Base-by-base conservation (phyloP, 1,140 invertebrate species). In the Metaphire vulgaris region DNA sequence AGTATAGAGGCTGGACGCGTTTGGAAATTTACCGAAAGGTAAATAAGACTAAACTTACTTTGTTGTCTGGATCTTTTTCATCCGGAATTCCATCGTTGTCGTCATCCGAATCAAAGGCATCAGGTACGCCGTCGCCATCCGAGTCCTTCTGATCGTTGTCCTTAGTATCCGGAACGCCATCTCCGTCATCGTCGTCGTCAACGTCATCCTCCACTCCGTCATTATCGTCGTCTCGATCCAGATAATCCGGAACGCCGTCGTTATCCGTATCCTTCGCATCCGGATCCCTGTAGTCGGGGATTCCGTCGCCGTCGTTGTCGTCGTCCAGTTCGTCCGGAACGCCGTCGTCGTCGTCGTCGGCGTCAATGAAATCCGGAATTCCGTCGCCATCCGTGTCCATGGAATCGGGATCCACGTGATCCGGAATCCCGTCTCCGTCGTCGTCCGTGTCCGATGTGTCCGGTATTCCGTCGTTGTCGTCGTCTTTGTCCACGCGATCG, bases 81-180 rank as follows among this genome's bases (percentile, higher is more conserved):
- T 74, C 72, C 2, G 72, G 72, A 56, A 74, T 74, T n/a, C 72
- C 72, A 64, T 74, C 72, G 41, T 64, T 64, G 72, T 74, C 72
- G 72, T 71, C 69, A 33, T 71, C 69, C n/a, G 31, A 29, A 64
- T 74, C 72, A 26, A 74, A 26, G 64, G 29, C 29, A 64, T 74
- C 72, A 28, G 41, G 33, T n/a, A 74, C 64, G 72, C 72, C 72
- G 32, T 74, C 72, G 28, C 41, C 41, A 74, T 74, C 72, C 41
- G 29, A 28, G 72, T 74, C 72, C 6, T 16, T 21, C n/a, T n/a
- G n/a, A n/a, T n/a, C n/a, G n/a, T n/a, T n/a, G 64, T 74, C 41
- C 1, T 28, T n/a, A 74, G n/a, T 64, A 31, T 56, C 72, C 21
- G 69, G 69, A 31, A 71, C 33, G n/a, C 69, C 69, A 32, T 71